Evolutionary conservation across 2,113 vertebrate species (phyloP).

Genomic region (Hydrochoerus hydrochaeris): DNA sequence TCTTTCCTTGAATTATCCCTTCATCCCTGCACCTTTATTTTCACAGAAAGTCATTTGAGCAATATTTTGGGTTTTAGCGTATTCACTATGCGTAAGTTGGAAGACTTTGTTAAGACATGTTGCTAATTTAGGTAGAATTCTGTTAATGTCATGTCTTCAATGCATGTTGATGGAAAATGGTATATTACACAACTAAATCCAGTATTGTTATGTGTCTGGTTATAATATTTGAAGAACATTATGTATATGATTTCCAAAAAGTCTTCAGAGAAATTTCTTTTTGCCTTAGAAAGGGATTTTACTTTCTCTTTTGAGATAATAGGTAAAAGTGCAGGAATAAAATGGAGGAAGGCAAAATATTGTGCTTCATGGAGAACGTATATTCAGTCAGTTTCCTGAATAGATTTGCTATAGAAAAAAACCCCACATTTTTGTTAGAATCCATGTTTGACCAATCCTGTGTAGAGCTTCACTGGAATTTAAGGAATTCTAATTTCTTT

Average conservation of each 20-base stretch:
- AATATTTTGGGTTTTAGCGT: neutral
- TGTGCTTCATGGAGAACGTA: neutral
- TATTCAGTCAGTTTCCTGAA: neutral
- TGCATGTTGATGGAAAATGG: neutral
- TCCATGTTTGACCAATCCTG: neutral
- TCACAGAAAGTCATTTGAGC: neutral
- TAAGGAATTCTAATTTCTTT: neutral
- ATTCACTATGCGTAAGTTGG: neutral
- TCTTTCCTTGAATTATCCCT: neutral
- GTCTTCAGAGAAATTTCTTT: neutral
- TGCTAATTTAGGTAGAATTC: neutral
- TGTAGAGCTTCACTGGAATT: neutral
- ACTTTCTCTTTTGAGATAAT: neutral
- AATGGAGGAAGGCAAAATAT: neutral
- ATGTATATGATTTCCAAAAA: neutral
- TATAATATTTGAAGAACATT: neutral
- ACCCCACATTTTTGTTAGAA: neutral
- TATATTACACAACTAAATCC: neutral
- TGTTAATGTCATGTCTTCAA: neutral
- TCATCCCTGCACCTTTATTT: neutral
- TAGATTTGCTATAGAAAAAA: neutral
- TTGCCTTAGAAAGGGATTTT: neutral
- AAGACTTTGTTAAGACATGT: conserved; percentile 2
- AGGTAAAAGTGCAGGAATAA: neutral
- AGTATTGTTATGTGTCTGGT: neutral